Conservation (phyloP, 2,797 vertebrate species). For the Chrysocyon brachyurus region DNA sequence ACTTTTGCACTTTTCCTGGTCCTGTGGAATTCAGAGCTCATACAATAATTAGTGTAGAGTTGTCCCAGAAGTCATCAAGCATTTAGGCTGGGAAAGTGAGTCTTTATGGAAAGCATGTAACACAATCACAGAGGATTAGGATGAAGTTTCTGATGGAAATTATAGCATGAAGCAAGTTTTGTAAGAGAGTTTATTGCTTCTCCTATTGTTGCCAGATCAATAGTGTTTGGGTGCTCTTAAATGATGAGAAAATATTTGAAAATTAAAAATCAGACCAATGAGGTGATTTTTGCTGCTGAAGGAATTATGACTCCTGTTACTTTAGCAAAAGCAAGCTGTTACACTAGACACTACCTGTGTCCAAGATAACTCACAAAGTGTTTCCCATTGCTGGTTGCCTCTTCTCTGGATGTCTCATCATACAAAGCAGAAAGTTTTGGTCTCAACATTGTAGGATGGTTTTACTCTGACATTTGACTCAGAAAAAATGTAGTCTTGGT, state of each 20-base stretch:
- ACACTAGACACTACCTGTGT: not conserved
- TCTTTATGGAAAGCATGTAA: not conserved
- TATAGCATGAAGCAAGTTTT: not conserved
- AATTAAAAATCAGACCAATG: constrained; percentile 23
- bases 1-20: constrained; percentile 34
- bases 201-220: not conserved
- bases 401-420: not conserved
- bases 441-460: not conserved
- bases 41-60: not conserved
- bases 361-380: not conserved
- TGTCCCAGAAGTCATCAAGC: not conserved
- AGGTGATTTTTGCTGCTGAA: not conserved
- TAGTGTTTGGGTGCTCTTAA: not conserved
- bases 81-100: not conserved
- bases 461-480: not conserved
- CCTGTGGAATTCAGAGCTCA: not conserved
- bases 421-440: not conserved
- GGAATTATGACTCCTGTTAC: not conserved
- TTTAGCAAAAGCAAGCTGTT: not conserved
- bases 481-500: not conserved
- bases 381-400: not conserved
- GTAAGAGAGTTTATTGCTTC: not conserved
- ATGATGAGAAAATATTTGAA: constrained; percentile 42
- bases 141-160: constrained; percentile 4
- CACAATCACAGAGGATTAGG: not conserved